Evolutionary conservation across 1,140 invertebrate genomes (phyloP).

Genomic region (Dufourea novaeangliae): DNA sequence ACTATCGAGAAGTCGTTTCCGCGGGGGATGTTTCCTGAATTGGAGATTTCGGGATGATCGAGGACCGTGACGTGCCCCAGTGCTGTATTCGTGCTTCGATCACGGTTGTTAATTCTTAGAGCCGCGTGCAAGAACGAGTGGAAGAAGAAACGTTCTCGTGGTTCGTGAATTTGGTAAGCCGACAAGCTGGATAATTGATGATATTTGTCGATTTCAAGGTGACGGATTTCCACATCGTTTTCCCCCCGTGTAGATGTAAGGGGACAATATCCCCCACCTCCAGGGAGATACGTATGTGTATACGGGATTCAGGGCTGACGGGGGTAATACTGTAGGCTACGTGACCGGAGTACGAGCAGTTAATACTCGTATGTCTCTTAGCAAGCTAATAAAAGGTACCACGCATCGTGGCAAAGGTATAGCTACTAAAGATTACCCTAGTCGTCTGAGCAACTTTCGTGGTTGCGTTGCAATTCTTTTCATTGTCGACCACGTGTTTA

Average conservation of each 20-base stretch:
- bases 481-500: too few species aligned
- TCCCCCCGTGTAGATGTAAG: conserved; percentile 16
- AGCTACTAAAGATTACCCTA: neutral
- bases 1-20: conserved; percentile 24
- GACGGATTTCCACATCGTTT: conserved; percentile 21
- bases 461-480: neutral
- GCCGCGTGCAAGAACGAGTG: too few species aligned
- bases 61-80: too few species aligned
- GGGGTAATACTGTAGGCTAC: conserved; percentile 20
- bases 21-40: conserved; percentile 18
- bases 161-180: too few species aligned
- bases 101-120: neutral
- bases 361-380: conserved; percentile 18
- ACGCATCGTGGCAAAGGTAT: neutral
- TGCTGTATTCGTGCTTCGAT: neutral
- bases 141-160: too few species aligned
- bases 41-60: neutral
- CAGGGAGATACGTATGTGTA: neutral
- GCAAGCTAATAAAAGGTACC: neutral
- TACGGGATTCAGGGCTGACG: conserved; percentile 30
- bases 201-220: neutral
- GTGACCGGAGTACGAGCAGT: conserved; percentile 16
- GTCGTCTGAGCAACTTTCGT: neutral
- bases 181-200: neutral
- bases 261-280: neutral